Percentiles rank a stretch among this genome's conserved stretches.
phyloP scores from a whole-genome alignment of 2,113 vertebrate genomes.

The Conger conger region DNA sequence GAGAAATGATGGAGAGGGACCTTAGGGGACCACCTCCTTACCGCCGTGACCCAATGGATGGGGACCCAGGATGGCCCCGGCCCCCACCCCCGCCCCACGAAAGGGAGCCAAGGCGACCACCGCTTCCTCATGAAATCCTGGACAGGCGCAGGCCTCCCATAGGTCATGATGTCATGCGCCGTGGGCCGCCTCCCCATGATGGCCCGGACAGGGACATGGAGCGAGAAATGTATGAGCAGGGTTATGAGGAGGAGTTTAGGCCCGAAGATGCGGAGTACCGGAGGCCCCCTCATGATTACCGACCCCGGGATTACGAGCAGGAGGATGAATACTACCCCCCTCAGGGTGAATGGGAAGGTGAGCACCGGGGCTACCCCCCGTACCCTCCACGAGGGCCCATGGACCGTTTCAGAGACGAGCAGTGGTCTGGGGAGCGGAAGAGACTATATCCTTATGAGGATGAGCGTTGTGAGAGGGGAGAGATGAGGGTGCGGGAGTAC shows the following conservation, averaged over 20 bases:
- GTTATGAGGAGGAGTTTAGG: conserved; percentile 58
- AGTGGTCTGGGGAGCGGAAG: conserved; percentile 80
- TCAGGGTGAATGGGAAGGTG: conserved; percentile 77
- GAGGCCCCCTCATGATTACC: conserved; percentile 71
- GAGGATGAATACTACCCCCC: conserved; percentile 77
- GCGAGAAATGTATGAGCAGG: conserved; percentile 53
- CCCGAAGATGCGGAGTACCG: conserved; percentile 73
- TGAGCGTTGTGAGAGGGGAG: conserved; percentile 76
- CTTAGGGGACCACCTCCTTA: conserved; percentile 55
- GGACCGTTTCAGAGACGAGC: conserved; percentile 80
- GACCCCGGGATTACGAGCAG: conserved; percentile 71
- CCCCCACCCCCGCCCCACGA: conserved; percentile 15
- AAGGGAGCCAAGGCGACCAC: conserved; percentile 52
- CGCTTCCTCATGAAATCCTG: conserved; percentile 64
- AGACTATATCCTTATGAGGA: conserved; percentile 79
- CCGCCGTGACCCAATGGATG: conserved; percentile 59
- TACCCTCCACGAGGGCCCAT: conserved; percentile 74
- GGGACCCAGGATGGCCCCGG: conserved; percentile 40
- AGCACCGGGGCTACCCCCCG: conserved; percentile 71
- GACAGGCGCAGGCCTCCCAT: conserved; percentile 42
- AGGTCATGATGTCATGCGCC: conserved; percentile 29
- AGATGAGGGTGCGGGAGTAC: conserved; percentile 82
- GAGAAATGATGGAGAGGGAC: conserved; percentile 35
- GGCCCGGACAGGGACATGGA: conserved; percentile 48
- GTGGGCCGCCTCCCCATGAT: conserved; percentile 25